Base-by-base conservation (phyloP, 92 coral and sea anemone genomes). In the Umimayanthus kanabou region DNA sequence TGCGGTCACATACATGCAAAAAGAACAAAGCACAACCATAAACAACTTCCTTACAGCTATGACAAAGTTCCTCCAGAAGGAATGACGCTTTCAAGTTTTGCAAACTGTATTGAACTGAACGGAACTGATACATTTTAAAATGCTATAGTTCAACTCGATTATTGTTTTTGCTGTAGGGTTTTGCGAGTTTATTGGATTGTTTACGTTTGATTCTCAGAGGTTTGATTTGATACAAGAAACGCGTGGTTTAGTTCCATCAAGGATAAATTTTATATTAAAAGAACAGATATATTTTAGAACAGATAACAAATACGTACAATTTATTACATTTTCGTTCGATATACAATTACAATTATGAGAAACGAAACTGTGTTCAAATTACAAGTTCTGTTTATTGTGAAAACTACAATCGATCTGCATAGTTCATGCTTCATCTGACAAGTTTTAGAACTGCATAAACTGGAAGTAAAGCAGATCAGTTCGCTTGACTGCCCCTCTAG, bases 1-100 rank as follows among this genome's bases (percentile, higher is more conserved):
- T 37, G 45, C 85, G 47, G 66, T 77, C 69, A 57, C 73, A 28
- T 64, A 86, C 73, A 86, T 76, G 89, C 73, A 76, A 55, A 86
- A 86, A 39, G 82, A 86, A 39, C 75, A 86, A 47, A 76, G 70
- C 13, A 66, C 80, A 86, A 77, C 89, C 66, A 86, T 86, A 76
- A 33, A 33, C 37, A 33, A 33, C 37, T 33, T 2, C 37, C 2
- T 33, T 33, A 33, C 37, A 33, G 37, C 37, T 33, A 33, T 33
- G 2, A 33, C 89, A 47, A 66, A 64, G 70, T 76, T 86, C 69
- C 65, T 77, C 74, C 39, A 86, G 55, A 80, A 80, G 84, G 84
- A 80, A 49, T 73, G 78, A 71, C 26, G 39, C 26, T 28, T 71
- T 28, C 40, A 73, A 73, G 77, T 9, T 9, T 73, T 73, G 77